Conservation (phyloP, 2,888 invertebrate species). For the Ophion slaviceki region DNA sequence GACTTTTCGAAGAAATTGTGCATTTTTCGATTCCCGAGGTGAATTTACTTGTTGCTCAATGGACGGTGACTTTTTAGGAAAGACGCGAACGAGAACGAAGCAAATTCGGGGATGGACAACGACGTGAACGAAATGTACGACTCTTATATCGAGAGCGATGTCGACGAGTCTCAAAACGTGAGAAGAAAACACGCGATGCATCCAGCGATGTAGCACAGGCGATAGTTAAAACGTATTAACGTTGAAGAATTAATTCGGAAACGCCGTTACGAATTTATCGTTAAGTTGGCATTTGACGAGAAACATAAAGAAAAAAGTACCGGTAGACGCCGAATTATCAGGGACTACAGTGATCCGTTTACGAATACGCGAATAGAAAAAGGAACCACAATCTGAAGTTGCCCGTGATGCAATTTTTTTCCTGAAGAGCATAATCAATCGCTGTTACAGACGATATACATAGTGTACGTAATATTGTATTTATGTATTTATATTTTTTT, state of each 20-base stretch:
- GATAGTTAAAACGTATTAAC: conserved; percentile 18
- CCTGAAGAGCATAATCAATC: conserved; percentile 47
- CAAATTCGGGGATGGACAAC: conserved; percentile 61
- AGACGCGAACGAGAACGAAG: conserved; percentile 71
- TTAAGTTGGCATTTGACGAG: conserved; percentile 33
- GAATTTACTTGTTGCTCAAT: not conserved
- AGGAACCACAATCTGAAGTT: conserved; percentile 8
- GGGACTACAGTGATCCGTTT: conserved; percentile 60
- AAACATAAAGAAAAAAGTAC: conserved; percentile 11
- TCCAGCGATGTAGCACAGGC: conserved; percentile 70
- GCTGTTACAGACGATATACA: conserved; percentile 29
- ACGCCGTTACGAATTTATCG: conserved; percentile 31
- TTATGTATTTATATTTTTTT: conserved; percentile 36
- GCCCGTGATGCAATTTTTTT: conserved; percentile 34
- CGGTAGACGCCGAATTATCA: conserved; percentile 51
- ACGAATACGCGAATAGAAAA: conserved; percentile 32
- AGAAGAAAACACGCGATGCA: conserved; percentile 69
- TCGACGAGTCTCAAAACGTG: conserved; percentile 62
- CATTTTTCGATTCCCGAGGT: not conserved
- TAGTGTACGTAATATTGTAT: conserved; percentile 54
- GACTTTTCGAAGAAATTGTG: not conserved
- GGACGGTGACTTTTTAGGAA: conserved; percentile 64
- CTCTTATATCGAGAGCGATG: conserved; percentile 53
- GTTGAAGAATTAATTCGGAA: conserved; percentile 16
- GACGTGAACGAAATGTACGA: conserved; percentile 65